These are phyloP conservation scores for Drosophila emarginata DNA, from an alignment of 2,888 invertebrate species.

Conservation along the genomic window DNA sequence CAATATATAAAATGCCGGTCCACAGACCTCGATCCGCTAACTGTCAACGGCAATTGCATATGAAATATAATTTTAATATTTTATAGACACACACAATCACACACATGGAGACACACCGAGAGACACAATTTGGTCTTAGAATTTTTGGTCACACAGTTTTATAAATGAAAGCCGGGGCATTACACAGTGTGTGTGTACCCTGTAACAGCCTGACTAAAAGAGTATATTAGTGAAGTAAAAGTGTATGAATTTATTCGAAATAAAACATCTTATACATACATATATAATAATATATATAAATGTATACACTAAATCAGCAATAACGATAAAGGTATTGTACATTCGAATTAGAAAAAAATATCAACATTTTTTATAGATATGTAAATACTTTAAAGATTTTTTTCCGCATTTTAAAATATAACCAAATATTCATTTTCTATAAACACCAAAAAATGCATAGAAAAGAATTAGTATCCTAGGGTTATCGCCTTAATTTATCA, in stretches of 20 bases:
- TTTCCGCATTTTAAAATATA: no score
- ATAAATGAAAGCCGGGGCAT: conserved; percentile 46
- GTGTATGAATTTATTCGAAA: not conserved
- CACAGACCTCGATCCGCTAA: conserved; percentile 28
- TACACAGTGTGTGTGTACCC: conserved; percentile 1
- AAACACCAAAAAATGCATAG: no score
- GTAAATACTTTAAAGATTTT: no score
- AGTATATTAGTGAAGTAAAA: not conserved
- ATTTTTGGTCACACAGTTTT: conserved; percentile 34
- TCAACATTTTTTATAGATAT: no score
- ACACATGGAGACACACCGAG: conserved; percentile 1
- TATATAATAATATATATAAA: no score
- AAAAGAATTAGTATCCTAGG: no score
- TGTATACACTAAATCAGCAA: no score
- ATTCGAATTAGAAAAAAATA: no score
- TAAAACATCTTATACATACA: not conserved
- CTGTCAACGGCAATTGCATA: conserved; percentile 73
- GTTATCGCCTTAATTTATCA: no score
- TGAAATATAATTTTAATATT: conserved; percentile 77
- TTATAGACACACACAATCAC: conserved; percentile 56
- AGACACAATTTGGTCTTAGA: conserved; percentile 25
- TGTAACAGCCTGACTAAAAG: not conserved
- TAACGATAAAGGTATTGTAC: no score
- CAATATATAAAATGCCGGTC: conserved; percentile 28
- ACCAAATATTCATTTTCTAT: no score